Evolutionary conservation across 37 sponge, comb jelly and placozoan species (phyloP).

Genomic region (Cliona cf. orientalis): DNA sequence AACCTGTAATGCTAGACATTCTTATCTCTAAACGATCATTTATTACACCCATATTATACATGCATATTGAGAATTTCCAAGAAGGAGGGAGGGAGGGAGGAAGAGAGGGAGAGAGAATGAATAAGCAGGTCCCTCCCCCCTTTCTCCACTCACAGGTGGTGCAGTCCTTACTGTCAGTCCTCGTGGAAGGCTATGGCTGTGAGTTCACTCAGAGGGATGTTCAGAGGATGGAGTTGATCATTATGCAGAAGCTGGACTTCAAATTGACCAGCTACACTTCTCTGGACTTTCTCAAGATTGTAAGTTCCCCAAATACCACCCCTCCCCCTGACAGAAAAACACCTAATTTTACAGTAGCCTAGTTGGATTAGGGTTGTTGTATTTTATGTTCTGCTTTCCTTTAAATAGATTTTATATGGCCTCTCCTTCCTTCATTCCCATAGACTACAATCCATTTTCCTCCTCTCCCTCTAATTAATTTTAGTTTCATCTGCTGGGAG

Average conservation of each 20-base stretch:
- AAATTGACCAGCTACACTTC: conserved; percentile 40
- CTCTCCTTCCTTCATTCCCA: not conserved
- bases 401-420: not conserved
- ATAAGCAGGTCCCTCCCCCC: no score
- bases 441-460: not conserved
- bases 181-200: conserved; percentile 43
- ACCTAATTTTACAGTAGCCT: no score
- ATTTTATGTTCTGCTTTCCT: not conserved
- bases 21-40: no score
- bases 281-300: conserved; percentile 66
- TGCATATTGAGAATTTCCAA: no score
- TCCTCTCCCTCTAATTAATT: not conserved
- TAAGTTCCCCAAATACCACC: conserved; percentile 10
- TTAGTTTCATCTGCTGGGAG: conserved; percentile 57
- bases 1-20: no score
- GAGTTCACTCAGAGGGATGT: conserved; percentile 47
- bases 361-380: not conserved
- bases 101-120: no score
- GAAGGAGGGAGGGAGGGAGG: no score
- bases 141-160: conserved; percentile 39
- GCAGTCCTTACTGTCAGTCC: conserved; percentile 19
- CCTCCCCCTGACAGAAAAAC: not conserved
- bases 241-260: conserved; percentile 76
- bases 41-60: no score
- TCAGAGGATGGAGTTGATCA: conserved; percentile 67